Base-by-base conservation (phyloP, 1,140 invertebrate genomes). In the Ceratina calcarata region DNA sequence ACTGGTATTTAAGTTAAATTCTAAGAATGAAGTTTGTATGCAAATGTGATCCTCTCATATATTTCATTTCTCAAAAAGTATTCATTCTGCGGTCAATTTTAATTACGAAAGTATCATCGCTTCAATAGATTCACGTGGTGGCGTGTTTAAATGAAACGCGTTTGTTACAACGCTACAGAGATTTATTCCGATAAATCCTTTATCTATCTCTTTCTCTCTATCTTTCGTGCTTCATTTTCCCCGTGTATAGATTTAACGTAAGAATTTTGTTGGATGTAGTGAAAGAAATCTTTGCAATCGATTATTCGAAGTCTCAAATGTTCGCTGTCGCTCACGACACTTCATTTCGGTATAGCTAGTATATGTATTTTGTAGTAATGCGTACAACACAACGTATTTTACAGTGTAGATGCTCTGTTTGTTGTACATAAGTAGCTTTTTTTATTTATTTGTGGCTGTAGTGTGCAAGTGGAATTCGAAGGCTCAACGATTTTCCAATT, bases 241-340 rank as follows among this genome's bases (percentile, higher is more conserved):
- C 27, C 51, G 80, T 82, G 76, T 82, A 86, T 78, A 85, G 76
- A 82, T 82, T 80, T 77, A 82, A 86, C 77, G 76, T 77, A 77
- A 75, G 51, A 82, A 68, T 75, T 71, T 8, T 10, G 37, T 45
- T 45, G 37, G 37, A 10, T 45, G 37, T 6, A 45, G 37, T 6
- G 37, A 45, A 10, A 45, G 37, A 45, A 45, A 45, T 45, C 37
- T 45, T 45, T 49, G 12, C 18, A 20, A 65, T 66, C 22, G 71
- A 71, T 18, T 13, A 53, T 13, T 49, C 16, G 15, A 32, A 58
- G 27, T 12, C 27, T 49, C 37, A 66, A 57, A 13, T 15, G 58
- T 6, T 72, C 7, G 65, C 49, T 32, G 10, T 65, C n/a, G 51
- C 15, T 45, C 20, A 13, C 2, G 8, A 55, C 22, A n/a, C 49